Evolutionary conservation across 2,888 invertebrate genomes (phyloP).

Genomic region (Xestobium rufovillosum): DNA sequence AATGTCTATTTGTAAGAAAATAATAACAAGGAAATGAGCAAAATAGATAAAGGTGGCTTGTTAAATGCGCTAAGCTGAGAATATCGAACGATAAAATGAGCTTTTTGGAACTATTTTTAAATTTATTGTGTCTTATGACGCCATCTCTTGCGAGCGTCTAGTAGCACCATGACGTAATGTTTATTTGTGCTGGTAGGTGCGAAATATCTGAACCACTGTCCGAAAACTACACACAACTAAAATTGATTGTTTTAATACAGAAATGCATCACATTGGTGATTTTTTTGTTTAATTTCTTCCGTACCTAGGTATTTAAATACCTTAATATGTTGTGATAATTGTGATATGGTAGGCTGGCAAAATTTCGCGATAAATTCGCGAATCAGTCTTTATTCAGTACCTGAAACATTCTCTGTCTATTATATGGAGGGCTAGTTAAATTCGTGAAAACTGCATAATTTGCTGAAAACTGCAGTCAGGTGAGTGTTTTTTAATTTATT

Average conservation of each 20-base stretch:
- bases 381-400: conserved; percentile 27
- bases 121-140: too few relatives aligned
- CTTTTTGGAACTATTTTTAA: too few relatives aligned
- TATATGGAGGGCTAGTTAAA: conserved; percentile 25
- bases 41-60: too few relatives aligned
- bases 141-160: too few relatives aligned
- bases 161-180: too few relatives aligned
- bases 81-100: too few relatives aligned
- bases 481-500: conserved; percentile 1
- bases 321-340: conserved; percentile 36
- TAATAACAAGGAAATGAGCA: too few relatives aligned
- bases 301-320: conserved; percentile 21
- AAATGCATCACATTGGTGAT: conserved; percentile 33
- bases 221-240: conserved; percentile 11
- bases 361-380: conserved; percentile 26
- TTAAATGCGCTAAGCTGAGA: too few relatives aligned
- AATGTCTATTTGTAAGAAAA: too few relatives aligned
- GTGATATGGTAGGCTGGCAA: conserved; percentile 36
- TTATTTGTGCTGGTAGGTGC: too few relatives aligned
- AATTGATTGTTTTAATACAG: conserved; percentile 34
- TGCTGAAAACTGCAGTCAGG: not conserved
- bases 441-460: not conserved
- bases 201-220: too few relatives aligned
- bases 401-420: conserved; percentile 30
- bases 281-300: conserved; percentile 26